Evolutionary conservation across 1,140 invertebrate species (phyloP).

Genomic region (Solenopsis fugax): DNA sequence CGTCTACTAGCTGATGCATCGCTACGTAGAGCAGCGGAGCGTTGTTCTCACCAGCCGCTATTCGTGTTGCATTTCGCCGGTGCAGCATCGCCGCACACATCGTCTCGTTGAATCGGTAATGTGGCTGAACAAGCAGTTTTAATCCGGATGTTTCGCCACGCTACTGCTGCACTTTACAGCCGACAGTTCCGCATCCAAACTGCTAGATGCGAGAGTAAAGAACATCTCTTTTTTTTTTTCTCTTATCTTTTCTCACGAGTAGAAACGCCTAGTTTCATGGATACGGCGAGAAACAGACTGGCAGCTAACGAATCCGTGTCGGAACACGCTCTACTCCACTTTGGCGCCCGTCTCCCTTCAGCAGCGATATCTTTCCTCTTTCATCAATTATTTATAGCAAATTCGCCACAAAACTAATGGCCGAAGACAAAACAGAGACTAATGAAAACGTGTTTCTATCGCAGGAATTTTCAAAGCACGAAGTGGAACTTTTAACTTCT

Average conservation of each 20-base stretch:
- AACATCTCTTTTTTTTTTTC: not conserved
- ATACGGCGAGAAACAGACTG: not conserved
- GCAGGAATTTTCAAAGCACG: not conserved
- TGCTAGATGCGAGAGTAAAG: not conserved
- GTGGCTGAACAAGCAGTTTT: slow-evolving; percentile 52
- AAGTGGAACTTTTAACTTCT: not conserved
- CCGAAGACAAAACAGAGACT: not conserved
- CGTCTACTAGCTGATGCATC: slow-evolving; percentile 20
- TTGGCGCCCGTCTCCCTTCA: not conserved
- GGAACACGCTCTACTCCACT: not conserved
- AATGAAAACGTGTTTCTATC: not conserved
- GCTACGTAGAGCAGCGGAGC: not conserved
- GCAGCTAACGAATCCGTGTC: not conserved
- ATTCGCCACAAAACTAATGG: not conserved
- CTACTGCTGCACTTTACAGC: not conserved
- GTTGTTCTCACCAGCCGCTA: slow-evolving; percentile 25
- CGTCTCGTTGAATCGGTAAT: slow-evolving; percentile 51
- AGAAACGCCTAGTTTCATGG: not conserved
- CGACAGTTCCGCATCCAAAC: not conserved
- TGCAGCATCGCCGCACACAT: slow-evolving; percentile 30
- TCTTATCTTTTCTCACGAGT: not conserved
- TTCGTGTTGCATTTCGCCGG: slow-evolving; percentile 42
- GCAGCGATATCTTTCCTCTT: not conserved
- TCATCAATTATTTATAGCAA: not conserved
- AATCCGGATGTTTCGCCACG: slow-evolving; percentile 24